phyloP scores from a whole-genome alignment of 2,888 invertebrate genomes.

The Hypolimnas misippus region DNA sequence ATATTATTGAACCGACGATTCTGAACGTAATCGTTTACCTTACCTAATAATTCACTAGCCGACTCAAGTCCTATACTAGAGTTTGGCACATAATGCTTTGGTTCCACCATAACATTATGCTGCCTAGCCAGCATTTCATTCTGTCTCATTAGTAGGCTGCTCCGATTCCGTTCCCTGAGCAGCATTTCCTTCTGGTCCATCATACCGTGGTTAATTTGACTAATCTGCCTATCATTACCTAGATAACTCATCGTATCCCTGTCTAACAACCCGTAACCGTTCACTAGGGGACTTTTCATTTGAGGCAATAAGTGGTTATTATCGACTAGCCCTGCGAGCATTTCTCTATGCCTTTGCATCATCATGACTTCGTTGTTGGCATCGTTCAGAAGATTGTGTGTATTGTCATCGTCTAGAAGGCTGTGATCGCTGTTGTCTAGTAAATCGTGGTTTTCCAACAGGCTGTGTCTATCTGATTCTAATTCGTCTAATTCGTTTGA shows the following conservation, averaged over 20 bases:
- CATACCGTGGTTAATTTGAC: slow-evolving; percentile 70
- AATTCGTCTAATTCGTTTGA: slow-evolving; percentile 74
- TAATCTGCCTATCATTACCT: slow-evolving; percentile 71
- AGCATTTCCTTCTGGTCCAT: slow-evolving; percentile 70
- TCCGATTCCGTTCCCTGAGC: slow-evolving; percentile 66
- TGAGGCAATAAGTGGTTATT: slow-evolving; percentile 67
- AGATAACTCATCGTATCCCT: slow-evolving; percentile 67
- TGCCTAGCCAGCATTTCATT: slow-evolving; percentile 71
- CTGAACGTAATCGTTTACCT: slow-evolving; percentile 39
- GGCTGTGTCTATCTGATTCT: slow-evolving; percentile 79
- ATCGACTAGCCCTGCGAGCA: slow-evolving; percentile 72
- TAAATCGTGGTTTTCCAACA: slow-evolving; percentile 76
- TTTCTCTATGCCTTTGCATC: slow-evolving; percentile 74
- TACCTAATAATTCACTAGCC: slow-evolving; percentile 81
- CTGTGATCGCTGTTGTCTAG: slow-evolving; percentile 78
- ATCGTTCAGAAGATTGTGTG: slow-evolving; percentile 70
- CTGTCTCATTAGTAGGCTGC: slow-evolving; percentile 72
- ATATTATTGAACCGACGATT: background rate
- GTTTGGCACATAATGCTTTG: slow-evolving; percentile 72
- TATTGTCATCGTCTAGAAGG: slow-evolving; percentile 70
- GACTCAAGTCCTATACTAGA: slow-evolving; percentile 76
- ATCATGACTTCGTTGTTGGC: slow-evolving; percentile 67
- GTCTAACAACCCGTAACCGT: slow-evolving; percentile 73
- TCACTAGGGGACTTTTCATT: slow-evolving; percentile 65
- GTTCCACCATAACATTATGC: slow-evolving; percentile 66